Conservation (phyloP, 1,140 invertebrate species). For the Aplysia californica region DNA sequence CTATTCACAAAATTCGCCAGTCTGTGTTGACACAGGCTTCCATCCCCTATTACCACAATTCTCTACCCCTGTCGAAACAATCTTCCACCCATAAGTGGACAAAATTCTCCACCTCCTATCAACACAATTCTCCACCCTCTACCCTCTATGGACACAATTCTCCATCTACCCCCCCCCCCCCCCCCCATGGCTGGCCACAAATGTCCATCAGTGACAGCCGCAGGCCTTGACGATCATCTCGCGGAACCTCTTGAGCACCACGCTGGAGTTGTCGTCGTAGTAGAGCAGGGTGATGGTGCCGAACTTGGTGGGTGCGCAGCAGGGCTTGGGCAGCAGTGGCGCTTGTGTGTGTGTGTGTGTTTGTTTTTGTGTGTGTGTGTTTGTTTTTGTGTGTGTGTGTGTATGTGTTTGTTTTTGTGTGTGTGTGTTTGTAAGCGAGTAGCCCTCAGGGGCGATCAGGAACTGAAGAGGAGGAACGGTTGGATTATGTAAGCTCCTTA, state of each 20-base stretch:
- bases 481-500: too few relatives aligned
- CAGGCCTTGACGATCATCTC: constrained; percentile 78
- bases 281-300: constrained; percentile 74
- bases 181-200: not conserved
- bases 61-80: too few relatives aligned
- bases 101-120: too few relatives aligned
- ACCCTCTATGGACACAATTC: not conserved
- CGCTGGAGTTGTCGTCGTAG: constrained; percentile 76
- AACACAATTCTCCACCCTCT: not conserved
- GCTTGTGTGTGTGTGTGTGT: too few relatives aligned
- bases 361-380: too few relatives aligned
- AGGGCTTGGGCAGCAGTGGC: constrained; percentile 73
- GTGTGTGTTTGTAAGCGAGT: too few relatives aligned
- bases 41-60: too few relatives aligned
- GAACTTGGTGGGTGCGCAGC: constrained; percentile 77
- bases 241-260: constrained; percentile 77
- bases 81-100: too few relatives aligned
- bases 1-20: too few relatives aligned
- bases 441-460: constrained; percentile 74
- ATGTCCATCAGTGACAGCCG: constrained; percentile 74
- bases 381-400: too few relatives aligned
- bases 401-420: too few relatives aligned
- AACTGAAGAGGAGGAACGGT: constrained; percentile 18
- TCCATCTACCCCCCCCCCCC: not conserved
- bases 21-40: too few relatives aligned